Evolutionary conservation across 2,113 vertebrate species (phyloP).

Genomic region (Periophthalmus modestus): DNA sequence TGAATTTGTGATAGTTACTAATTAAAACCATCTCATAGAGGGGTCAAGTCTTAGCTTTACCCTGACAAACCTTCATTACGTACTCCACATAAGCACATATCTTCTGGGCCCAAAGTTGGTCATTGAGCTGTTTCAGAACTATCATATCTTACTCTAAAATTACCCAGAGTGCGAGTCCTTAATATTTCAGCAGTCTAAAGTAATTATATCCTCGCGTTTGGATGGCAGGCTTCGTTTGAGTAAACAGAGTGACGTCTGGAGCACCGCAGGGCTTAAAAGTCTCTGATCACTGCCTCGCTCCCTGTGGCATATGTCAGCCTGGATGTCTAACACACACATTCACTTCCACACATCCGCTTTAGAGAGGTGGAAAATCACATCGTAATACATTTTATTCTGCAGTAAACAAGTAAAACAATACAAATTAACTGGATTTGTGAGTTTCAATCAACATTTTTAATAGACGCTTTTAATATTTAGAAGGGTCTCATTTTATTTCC

Average conservation of each 20-base stretch:
- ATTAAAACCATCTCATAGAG: no score
- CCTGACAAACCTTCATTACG: not conserved
- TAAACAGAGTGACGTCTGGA: slow-evolving; percentile 43
- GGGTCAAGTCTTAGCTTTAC: not conserved
- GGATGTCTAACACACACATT: slow-evolving; percentile 8
- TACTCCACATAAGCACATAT: not conserved
- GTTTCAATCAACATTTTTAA: not conserved
- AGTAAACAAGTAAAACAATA: not conserved
- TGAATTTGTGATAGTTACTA: not conserved
- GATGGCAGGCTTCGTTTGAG: slow-evolving; percentile 46
- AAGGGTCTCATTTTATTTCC: no score
- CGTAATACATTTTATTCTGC: slow-evolving; percentile 19
- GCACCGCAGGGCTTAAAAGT: slow-evolving; percentile 1
- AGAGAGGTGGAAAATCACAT: slow-evolving; percentile 17
- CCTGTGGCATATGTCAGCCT: slow-evolving; percentile 28
- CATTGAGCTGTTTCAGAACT: slow-evolving; percentile 56
- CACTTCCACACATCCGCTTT: slow-evolving; percentile 12
- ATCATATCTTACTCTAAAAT: slow-evolving; percentile 42
- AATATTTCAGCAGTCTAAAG: slow-evolving; percentile 59
- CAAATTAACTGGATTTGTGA: not conserved
- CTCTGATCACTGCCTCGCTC: slow-evolving; percentile 29
- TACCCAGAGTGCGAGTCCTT: slow-evolving; percentile 36
- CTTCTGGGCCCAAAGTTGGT: slow-evolving; percentile 36
- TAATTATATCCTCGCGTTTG: slow-evolving; percentile 58
- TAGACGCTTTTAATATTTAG: not conserved